These are phyloP conservation scores for Urocolius indicus DNA, from an alignment of 2,113 vertebrate species.

Conservation along the genomic window DNA sequence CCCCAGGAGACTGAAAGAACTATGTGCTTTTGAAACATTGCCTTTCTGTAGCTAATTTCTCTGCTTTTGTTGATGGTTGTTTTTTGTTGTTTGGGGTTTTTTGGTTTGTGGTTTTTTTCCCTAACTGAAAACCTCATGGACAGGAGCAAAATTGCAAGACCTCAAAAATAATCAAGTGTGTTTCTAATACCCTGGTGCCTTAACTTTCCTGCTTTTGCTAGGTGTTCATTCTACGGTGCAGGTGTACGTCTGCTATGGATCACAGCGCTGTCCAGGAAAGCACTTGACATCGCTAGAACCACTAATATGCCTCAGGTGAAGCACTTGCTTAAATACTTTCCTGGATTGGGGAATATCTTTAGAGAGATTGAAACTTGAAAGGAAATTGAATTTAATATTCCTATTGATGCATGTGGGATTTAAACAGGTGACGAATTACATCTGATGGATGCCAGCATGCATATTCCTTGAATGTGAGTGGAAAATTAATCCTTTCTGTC, in stretches of 20 bases:
- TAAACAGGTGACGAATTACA: constrained; percentile 28
- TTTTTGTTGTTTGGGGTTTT: neutral
- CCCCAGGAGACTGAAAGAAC: constrained; percentile 16
- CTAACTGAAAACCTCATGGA: neutral
- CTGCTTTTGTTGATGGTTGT: neutral
- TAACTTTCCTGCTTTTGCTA: neutral
- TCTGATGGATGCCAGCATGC: neutral
- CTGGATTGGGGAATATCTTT: constrained; percentile 22
- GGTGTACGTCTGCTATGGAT: constrained; percentile 52
- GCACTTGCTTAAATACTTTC: neutral
- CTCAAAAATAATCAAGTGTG: constrained; percentile 6
- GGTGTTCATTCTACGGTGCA: constrained; percentile 11
- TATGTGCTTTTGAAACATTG: constrained; percentile 6
- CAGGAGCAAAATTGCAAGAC: constrained; percentile 22
- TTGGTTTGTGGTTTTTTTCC: neutral
- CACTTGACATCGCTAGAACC: constrained; percentile 51
- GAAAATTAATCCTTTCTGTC: constrained; percentile 23
- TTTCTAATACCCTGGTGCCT: constrained; percentile 45
- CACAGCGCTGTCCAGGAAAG: constrained; percentile 49
- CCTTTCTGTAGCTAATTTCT: constrained; percentile 54
- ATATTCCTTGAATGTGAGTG: neutral
- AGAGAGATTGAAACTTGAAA: constrained; percentile 10
- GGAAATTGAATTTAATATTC: constrained; percentile 47
- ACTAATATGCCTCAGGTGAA: neutral
- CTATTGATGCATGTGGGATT: constrained; percentile 13